Evolutionary conservation across 2,797 vertebrate species (phyloP), one percentile per base, ranked within the genome.

Genomic region (Myiotriccus ornatus): DNA sequence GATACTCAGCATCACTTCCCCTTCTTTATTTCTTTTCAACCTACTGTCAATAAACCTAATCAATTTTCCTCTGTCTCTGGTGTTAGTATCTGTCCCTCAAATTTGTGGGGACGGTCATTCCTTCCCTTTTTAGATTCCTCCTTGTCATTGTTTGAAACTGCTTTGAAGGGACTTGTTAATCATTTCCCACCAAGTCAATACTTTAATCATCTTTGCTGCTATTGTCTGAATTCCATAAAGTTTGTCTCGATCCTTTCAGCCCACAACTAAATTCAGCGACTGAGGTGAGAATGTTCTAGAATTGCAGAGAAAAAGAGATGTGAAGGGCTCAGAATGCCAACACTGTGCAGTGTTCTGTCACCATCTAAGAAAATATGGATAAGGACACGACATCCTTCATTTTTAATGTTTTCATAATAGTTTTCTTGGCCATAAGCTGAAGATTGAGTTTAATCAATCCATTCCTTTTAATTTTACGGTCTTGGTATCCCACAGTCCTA

Each of bases 11-110:
- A 64, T 90, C 14, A 25, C 84, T 94, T 89, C 30, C 39, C 9
- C 28, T 18, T 80, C 64, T 89, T 87, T 91, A 85, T 91, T 91
- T 93, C 73, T 86, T 88, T 95, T 84, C 70, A 85, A 18, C 53
- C 53, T 77, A 7, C 60, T 76, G 74, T 91, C 94, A 75, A 88
- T 91, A 92, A 90, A 78, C 10, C 6, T 78, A 80, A 93, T 94
- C 70, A 82, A 88, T 95, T 91, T 68, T 46, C 86, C 1, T 2
- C 37, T 73, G 44, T 95, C 74, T 84, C 34, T 55, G 28, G 18
- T 28, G 46, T 73, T 91, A 70, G 50, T 76, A 35, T 82, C 50
- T 3, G 21, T 92, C 68, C 71, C 84, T 94, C 92, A 94, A 52
- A 80, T 59, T 82, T 34, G 18, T 4, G 7, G 49, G 84, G 63